phyloP scores from a whole-genome alignment of 2,888 invertebrate genomes.

The Idaea dimidiata region DNA sequence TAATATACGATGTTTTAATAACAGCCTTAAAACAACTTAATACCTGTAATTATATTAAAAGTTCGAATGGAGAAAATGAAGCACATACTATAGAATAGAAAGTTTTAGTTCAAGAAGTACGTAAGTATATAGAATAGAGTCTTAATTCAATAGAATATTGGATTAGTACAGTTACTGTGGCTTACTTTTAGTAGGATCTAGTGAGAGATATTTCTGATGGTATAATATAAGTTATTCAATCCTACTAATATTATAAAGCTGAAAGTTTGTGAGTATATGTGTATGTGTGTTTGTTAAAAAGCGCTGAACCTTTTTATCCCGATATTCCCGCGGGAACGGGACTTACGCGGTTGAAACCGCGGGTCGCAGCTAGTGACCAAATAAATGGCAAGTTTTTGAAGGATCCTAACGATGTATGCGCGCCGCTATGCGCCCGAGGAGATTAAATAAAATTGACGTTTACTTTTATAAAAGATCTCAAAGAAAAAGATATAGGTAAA shows the following conservation, averaged over 20 bases:
- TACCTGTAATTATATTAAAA: not conserved
- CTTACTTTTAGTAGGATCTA: not conserved
- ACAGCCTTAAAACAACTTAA: conserved; percentile 4
- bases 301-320: too few relatives aligned
- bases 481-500: conserved; percentile 22
- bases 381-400: conserved; percentile 40
- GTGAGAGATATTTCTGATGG: not conserved
- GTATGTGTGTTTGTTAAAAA: too few relatives aligned
- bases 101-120: too few relatives aligned
- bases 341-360: too few relatives aligned
- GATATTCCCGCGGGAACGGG: too few relatives aligned
- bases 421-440: conserved; percentile 36
- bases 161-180: not conserved
- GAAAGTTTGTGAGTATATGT: too few relatives aligned
- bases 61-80: not conserved
- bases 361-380: too few relatives aligned
- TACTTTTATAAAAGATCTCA: conserved; percentile 36
- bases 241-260: too few relatives aligned
- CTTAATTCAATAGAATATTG: not conserved
- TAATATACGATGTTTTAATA: conserved; percentile 18
- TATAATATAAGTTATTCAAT: too few relatives aligned
- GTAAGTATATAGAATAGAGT: too few relatives aligned
- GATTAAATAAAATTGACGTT: conserved; percentile 44
- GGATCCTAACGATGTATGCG: conserved; percentile 39
- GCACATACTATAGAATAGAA: too few relatives aligned